Evolutionary conservation across 2,797 vertebrate genomes (phyloP).

Genomic region (Alauda arvensis): DNA sequence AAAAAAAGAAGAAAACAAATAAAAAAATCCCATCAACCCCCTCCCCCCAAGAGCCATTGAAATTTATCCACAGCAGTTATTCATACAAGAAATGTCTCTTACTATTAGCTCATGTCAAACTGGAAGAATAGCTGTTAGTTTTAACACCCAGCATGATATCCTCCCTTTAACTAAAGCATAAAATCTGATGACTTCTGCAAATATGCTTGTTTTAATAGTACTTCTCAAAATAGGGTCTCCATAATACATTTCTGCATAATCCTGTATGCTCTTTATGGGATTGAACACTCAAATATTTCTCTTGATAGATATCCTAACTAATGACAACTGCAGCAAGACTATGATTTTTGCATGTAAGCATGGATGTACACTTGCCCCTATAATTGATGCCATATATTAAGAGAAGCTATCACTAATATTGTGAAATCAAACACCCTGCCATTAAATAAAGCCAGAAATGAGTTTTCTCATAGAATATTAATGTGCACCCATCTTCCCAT

Average conservation of each 20-base stretch:
- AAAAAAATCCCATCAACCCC: rapidly evolving
- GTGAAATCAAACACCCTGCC: background rate
- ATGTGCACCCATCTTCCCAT: background rate
- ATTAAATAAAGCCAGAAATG: background rate
- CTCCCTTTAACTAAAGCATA: background rate
- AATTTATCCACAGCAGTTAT: background rate
- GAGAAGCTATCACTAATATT: background rate
- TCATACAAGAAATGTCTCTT: background rate
- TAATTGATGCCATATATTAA: background rate
- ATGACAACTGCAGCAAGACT: background rate
- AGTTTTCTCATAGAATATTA: background rate
- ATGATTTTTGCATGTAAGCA: background rate
- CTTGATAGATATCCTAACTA: background rate
- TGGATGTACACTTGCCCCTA: rapidly evolving
- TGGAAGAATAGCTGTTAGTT: background rate
- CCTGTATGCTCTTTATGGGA: background rate
- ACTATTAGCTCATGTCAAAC: background rate
- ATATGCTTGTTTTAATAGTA: background rate
- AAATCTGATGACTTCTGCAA: background rate
- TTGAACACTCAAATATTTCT: background rate
- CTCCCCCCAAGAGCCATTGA: background rate
- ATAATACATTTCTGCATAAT: background rate
- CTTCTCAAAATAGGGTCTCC: background rate
- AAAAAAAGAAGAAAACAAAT: background rate
- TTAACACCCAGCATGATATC: background rate